Evolutionary conservation across 30 jellyfish, hydroid and myxozoan genomes (phyloP), one percentile per base, ranked within the genome.

Genomic region (Clytia hemisphaerica): DNA sequence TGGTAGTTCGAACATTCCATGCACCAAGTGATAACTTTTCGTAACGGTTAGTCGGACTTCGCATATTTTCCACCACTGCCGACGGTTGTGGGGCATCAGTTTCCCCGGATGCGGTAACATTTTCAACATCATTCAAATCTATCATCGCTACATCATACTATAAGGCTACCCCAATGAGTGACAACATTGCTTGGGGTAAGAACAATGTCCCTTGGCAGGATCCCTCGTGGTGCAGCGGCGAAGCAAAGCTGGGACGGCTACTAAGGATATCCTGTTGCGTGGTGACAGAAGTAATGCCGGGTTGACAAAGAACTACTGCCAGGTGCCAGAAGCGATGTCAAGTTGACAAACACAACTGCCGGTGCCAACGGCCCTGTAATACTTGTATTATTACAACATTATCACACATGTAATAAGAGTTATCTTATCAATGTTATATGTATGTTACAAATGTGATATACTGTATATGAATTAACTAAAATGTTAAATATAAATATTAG

Each of bases 151-250:
- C 27, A 7, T 50, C 65, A 50, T 50, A 28, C 28, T 50, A 7
- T 65, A 71, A 66, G 76, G 92, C 76, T 67, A 71, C 83, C 14
- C 83, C 83, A 47, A 50, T 46, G 58, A 71, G 47, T 65, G 92
- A 77, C 78, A 78, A 44, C 92, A 67, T 72, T 48, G 58, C 31
- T 24, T 54, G 84, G 92, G 37, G 83, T 71, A 35, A 36, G 31
- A 50, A 15, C 51, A 54, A 71, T 67, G 92, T 77, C 83, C 84
- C 84, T 49, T 67, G 83, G 92, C 84, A 77, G 83, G 55, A 67
- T 5, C 21, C 51, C 58, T 49, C 71, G 25, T 77, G 21, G 59
- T 5, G 55, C 77, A 53, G 92, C 72, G 92, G 77, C 92, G 67
- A 67, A 65, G 83, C 83, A 18, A 18, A 77, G 83, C 77, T 65